Base-by-base conservation (phyloP, 2,888 invertebrate species). In the Amphipyra tragopoginis region DNA sequence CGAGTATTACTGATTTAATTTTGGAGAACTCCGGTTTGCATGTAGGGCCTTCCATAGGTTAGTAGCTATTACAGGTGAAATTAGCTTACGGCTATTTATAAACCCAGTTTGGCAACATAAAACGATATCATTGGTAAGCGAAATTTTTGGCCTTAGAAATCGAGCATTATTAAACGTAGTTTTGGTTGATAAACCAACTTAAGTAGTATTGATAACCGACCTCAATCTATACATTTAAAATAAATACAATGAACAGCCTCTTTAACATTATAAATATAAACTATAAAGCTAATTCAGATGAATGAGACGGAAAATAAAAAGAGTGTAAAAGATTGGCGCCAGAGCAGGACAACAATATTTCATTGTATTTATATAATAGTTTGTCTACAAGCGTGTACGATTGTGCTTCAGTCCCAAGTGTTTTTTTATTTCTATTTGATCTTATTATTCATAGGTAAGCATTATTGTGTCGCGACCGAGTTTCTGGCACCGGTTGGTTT, bases 391-490 rank as follows among this genome's bases (percentile, higher is more conserved):
- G 90, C 90, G 86, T 86, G 86, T 86, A 86, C 88, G 89, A 93
- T 91, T 93, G 91, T 92, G 90, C 87, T 86, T 82, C 80, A 86
- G 82, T 80, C 87, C 84, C 84, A 81, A 83, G 82, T 79, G 85
- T 82, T 86, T 90, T 90, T 90, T 88, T 87, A 80, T 72, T 81
- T 86, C 85, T 83, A 84, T 88, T 88, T 85, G 86, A 87, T 90
- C 89, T 91, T 92, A 93, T 93, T 93, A 94, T 94, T 92, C 93
- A 93, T 92, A 90, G 92, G 91, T 86, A 87, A 88, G 89, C 86
- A 89, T 91, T 91, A 91, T 92, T 89, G 89, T 92, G 85, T 82
- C 83, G 74, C 70, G 77, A 72, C 78, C 81, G 81, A 80, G 73
- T 69, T 74, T 81, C 73, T 83, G 82, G 82, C 80, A 79, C 79